Percentiles rank a stretch among this genome's conserved stretches.
Evolutionary conservation across 2,113 vertebrate species (phyloP).

Genomic region (Accipiter cooperii): DNA sequence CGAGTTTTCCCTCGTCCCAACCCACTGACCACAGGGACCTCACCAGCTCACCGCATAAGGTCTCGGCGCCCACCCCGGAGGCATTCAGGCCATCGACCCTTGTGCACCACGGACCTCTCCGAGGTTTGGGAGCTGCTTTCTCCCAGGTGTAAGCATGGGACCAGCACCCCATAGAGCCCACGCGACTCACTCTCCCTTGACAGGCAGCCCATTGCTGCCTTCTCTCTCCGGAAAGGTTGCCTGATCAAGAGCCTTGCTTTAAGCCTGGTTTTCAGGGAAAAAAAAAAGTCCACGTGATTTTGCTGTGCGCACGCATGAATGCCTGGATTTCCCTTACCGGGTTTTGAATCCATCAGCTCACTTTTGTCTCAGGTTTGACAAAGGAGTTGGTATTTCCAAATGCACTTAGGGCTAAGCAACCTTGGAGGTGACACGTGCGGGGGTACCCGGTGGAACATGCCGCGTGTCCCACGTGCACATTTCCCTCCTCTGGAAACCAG

Average conservation of each 20-base stretch:
- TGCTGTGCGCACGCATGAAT: neutral
- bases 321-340: neutral
- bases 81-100: neutral
- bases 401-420: accelerated
- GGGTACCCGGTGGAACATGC: accelerated
- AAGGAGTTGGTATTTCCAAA: neutral
- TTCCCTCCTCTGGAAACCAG: neutral
- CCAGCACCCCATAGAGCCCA: neutral
- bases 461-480: accelerated
- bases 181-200: neutral
- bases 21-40: neutral
- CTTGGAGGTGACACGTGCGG: neutral
- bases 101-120: neutral
- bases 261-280: neutral
- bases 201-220: neutral
- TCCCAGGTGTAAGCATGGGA: neutral
- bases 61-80: accelerated
- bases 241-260: neutral
- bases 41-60: neutral
- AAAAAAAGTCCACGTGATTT: accelerated
- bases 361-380: neutral
- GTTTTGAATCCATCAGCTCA: neutral
- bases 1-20: neutral
- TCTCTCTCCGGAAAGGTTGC: neutral
- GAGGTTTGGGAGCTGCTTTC: neutral